Base-by-base conservation (phyloP, 2,888 invertebrate species). In the Melolontha melolontha region DNA sequence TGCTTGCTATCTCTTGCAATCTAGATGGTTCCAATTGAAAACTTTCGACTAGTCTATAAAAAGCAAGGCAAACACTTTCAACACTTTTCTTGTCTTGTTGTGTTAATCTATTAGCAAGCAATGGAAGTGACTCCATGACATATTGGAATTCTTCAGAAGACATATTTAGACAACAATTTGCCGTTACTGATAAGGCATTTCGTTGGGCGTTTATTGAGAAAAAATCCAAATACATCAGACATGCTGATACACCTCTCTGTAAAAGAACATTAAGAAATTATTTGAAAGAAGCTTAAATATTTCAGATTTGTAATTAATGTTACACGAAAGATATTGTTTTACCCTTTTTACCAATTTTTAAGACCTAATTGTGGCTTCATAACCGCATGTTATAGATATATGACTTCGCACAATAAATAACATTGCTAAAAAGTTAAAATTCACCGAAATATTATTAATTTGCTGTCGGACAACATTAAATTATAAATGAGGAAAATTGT, bases 151-250 rank as follows among this genome's bases (percentile, higher is more conserved):
- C 98, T 78, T 97, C 97, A 0, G 92, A 87, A 47, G 94, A 93
- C 77, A 98, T 87, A 85, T 95, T 97, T 82, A 96, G 92, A 82
- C 97, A 98, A 84, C 98, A 99, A 83, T 99, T 99, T 66, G 98
- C 97, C 0, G 98, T 97, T 74, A 98, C 95, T 22, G 96, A 94
- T 65, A 99, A 86, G 1, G 98, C 98, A 51, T 97, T 94, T 40
- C 98, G 91, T 85, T 99, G 99, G 11, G 98, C 98, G 80, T 95
- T 95, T 78, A 98, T 97, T 52, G 98, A 97, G 86, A 99, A 99
- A 88, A 99, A 99, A 82, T 99, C 99, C 81, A 99, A 87, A 82
- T 95, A 98, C 79, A 93, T 97, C 74, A 99, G 89, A 82, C 98
- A 98, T 1, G 98, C 96, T 5, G 96, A 92, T 2, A 99, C 97